phyloP scores from a whole-genome alignment of 2,113 vertebrate genomes.

The Ageneiosus marmoratus region DNA sequence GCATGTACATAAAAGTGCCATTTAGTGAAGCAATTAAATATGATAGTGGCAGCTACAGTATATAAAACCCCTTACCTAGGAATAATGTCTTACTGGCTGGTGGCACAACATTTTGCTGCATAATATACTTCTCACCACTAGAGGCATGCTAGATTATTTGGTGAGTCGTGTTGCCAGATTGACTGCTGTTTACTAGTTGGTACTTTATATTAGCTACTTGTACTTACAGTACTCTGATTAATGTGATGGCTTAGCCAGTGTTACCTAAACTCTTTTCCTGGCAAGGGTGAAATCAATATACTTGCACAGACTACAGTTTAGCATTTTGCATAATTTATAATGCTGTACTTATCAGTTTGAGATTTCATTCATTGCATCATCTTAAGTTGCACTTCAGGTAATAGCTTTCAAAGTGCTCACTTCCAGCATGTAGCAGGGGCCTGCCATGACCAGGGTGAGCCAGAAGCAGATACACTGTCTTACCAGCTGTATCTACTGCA shows the following conservation, averaged over 20 bases:
- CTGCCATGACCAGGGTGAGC: not conserved
- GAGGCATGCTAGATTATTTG: not conserved
- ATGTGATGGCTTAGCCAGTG: not conserved
- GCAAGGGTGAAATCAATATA: not conserved
- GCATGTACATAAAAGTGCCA: not conserved
- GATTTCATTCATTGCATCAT: not conserved
- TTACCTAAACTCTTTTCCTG: not conserved
- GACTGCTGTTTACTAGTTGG: not conserved
- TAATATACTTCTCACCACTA: not conserved
- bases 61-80: not conserved
- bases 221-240: conserved; percentile 2
- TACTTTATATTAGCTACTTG: not conserved
- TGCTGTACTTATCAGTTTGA: not conserved
- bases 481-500: not conserved
- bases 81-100: not conserved
- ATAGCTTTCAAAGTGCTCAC: not conserved
- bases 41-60: not conserved
- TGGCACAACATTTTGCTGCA: not conserved
- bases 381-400: not conserved
- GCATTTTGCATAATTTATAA: conserved; percentile 1
- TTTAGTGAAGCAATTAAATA: not conserved
- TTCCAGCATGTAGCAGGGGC: not conserved
- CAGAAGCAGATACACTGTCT: not conserved
- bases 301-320: not conserved
- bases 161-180: not conserved